Percentiles rank a stretch among this genome's conserved stretches.
Evolutionary conservation across 2,888 invertebrate genomes (phyloP).

Genomic region (Torymus tubicola): DNA sequence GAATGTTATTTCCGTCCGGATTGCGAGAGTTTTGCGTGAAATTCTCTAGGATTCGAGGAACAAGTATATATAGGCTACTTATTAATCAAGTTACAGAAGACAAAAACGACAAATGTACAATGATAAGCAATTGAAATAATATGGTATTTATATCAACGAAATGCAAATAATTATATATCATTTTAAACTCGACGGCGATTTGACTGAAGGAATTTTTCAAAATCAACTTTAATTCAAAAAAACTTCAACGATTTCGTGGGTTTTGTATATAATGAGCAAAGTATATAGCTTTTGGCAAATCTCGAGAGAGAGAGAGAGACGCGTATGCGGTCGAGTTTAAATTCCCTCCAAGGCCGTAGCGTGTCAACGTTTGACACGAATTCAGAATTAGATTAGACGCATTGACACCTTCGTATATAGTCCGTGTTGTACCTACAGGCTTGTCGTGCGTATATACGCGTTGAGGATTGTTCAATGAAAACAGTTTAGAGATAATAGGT

Average conservation of each 20-base stretch:
- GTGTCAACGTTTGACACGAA: constrained; percentile 55
- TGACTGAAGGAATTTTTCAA: no score
- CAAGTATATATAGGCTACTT: neutral
- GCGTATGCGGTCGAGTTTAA: constrained; percentile 36
- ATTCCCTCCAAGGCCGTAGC: constrained; percentile 37
- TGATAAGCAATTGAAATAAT: no score
- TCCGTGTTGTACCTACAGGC: no score
- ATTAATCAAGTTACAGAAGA: neutral
- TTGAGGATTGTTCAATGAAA: no score
- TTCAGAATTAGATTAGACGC: constrained; percentile 54
- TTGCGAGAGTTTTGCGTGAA: constrained; percentile 50
- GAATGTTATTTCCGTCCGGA: constrained; percentile 14
- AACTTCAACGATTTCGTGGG: neutral
- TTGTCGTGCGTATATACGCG: no score
- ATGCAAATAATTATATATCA: no score
- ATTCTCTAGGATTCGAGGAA: constrained; percentile 4
- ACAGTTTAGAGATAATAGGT: no score
- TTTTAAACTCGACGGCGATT: no score
- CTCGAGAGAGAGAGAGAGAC: neutral
- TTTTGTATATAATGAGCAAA: neutral
- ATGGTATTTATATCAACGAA: no score
- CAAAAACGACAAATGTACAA: no score
- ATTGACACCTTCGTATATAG: constrained; percentile 28
- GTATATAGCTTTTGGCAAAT: constrained; percentile 35
- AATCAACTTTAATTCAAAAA: neutral